Evolutionary conservation across 2,888 invertebrate genomes (phyloP), one percentile per base, ranked within the genome.

Genomic region (Athalia cordata): DNA sequence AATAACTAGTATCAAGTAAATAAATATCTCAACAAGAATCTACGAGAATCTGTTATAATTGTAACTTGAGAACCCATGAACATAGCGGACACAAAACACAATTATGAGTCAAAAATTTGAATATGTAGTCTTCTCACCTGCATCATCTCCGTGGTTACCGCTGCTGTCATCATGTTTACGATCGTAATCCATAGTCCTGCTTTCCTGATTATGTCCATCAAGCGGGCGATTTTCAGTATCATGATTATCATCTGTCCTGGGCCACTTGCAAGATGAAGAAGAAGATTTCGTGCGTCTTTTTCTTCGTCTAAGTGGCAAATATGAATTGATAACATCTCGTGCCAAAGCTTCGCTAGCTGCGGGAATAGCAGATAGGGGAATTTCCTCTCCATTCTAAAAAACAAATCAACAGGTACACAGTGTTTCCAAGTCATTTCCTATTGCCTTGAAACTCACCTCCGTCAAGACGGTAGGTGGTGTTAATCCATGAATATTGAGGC

Each of bases 401-500:
- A 66, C n/a, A 49, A 50, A 29, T 55, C 8, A 5, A n/a, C 5
- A 49, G 66, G 4, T 15, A 29, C 45, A 49, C 15, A 45, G 8
- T 13, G 29, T 43, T 5, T 65, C 15, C 5, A 29, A 76, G 29
- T 7, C 9, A 4, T 9, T 49, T 13, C 49, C 62, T 57, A 64
- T 15, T 7, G 45, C 45, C 29, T 29, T 29, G 47, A 67, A n/a
- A 80, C 79, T 78, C 84, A 90, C 91, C 83, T 91, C 90, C 6
- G 90, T 87, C 57, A 89, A 77, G 79, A 91, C 87, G 13, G 90
- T 89, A 47, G 90, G 89, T 4, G 93, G 92, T 7, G 93, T 92
- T 81, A 93, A 86, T 49, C 93, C 93, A 86, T 93, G 93, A 81
- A 93, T 93, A 83, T 92, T 93, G 77, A 93, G 89, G 83, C 93